Evolutionary conservation across 2,797 vertebrate genomes (phyloP), one percentile per base, ranked within the genome.

Genomic region (Eptatretus atami): DNA sequence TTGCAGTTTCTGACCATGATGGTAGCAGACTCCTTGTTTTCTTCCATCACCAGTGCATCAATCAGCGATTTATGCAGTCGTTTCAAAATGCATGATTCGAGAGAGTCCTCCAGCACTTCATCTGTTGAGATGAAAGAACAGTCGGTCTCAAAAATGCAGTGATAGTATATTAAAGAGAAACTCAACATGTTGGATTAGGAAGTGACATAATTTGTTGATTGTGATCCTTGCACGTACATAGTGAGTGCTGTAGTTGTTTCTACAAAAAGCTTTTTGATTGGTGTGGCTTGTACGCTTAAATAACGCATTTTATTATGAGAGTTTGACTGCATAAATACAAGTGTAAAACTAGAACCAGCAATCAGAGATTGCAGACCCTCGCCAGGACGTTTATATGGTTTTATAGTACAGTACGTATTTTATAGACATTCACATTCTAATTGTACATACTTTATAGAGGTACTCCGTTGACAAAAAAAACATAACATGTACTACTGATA

Each of bases 31-130:
- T 83, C 82, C 0, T 73, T 78, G 11, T 78, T 74, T 67, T 88
- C 84, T 70, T 93, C 93, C 69, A 85, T 80, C 66, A 79, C 79
- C 69, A 96, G 69, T 69, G 79, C 81, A 1, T 69, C 72, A 65
- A 88, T 83, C 19, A 98, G 78, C 54, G 84, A 77, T 11, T 77
- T 73, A 73, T 84, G 92, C 72, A 98, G 71, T 0, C 86, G 86
- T 71, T 96, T 98, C 72, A 98, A 70, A 70, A 98, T 87, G 67
- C 88, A 94, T 70, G 94, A 96, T 71, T 96, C 86, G 84, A 98
- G 93, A 70, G 90, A 86, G 67, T 95, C 95, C 73, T 98, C 90
- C 70, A 98, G 72, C 55, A 98, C 84, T 65, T 77, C 77, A 75
- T 93, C 88, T 98, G 77, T 65, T 72, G 70, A 65, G 1, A 53